Percentiles rank a stretch among this genome's conserved stretches.
Conservation (phyloP, 2,888 invertebrate species). For the Sinopyrophorus schimmeli region DNA sequence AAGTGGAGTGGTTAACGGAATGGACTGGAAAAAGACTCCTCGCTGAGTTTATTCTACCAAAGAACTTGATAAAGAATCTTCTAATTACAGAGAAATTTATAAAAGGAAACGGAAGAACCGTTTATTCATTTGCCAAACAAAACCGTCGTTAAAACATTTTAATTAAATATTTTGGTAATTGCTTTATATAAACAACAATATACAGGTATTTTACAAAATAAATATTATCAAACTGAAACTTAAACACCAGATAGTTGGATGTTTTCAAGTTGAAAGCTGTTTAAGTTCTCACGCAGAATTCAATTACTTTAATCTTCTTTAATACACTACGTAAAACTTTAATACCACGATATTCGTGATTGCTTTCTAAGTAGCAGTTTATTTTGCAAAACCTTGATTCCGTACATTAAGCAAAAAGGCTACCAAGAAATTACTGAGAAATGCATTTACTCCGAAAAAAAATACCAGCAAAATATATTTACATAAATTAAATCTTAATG, state of each 20-base stretch:
- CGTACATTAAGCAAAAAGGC: conserved; percentile 1
- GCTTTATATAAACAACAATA: not conserved
- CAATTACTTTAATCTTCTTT: conserved; percentile 30
- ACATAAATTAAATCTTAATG: conserved; percentile 49
- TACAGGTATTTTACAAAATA: no score
- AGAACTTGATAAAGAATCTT: conserved; percentile 34
- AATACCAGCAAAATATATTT: conserved; percentile 37
- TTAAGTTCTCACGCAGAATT: conserved; percentile 24
- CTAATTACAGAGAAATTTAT: conserved; percentile 33
- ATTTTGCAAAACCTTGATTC: conserved; percentile 6
- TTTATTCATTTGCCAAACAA: conserved; percentile 3
- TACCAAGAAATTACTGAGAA: conserved; percentile 17
- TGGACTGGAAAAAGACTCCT: conserved; percentile 41
- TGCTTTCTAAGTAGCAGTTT: conserved; percentile 13
- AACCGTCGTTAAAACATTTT: not conserved
- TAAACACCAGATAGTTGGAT: not conserved
- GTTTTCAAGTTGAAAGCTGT: conserved; percentile 18
- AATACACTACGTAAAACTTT: conserved; percentile 8
- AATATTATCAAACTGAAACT: no score
- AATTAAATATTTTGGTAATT: not conserved
- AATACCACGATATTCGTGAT: conserved; percentile 16
- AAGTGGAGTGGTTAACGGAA: conserved; percentile 44
- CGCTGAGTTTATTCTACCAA: conserved; percentile 34
- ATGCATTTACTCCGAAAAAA: conserved; percentile 30
- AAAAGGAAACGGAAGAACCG: conserved; percentile 27